Base-by-base conservation (phyloP, 2,888 invertebrate genomes). In the Caenorhabditis panamensis region DNA sequence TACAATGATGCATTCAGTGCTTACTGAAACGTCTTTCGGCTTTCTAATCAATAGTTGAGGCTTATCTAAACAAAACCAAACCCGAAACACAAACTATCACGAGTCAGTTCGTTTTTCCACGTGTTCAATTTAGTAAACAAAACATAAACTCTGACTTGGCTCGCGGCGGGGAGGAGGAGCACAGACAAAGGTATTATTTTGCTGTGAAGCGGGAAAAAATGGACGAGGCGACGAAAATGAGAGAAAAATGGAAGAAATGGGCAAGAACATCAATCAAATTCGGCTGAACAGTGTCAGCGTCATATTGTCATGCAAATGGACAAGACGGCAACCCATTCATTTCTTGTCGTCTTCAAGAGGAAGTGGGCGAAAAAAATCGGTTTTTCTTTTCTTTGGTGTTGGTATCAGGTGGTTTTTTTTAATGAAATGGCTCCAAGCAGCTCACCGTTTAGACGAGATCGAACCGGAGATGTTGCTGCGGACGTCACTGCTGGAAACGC, bases 401-500 rank as follows among this genome's bases (percentile, higher is more conserved):
- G 24, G 22, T 13, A 47, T 41, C 36, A n/a, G 2, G 13, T 11
- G 2, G 41, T 41, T 41, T 41, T 37, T 37, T 8, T 26, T 9
- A 63, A 47, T 22, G 9, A 41, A 66, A 67, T n/a, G 16, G 37
- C 18, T 31, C 9, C 5, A 31, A 31, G 4, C 9, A 31, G 4
- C 73, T 54, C 44, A 81, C 81, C 81, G 64, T 47, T 76, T 81
- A 2, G 76, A 81, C 11, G 76, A 67, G 31, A 77, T 66, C 1
- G 81, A 77, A 20, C 78, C 69, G 22, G 82, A 63, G 5, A 68
- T 73, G 51, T 69, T 69, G 22, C 77, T 64, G 16, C 83, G 82
- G n/a, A 84, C 66, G 72, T 84, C 84, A 49, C 73, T 83, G 64
- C 75, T 79, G 20, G 84, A 84, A 28, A 84, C 75, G 44, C 83